Base-by-base conservation (phyloP, 2,888 invertebrate species). In the Oxyscelio sp. region DNA sequence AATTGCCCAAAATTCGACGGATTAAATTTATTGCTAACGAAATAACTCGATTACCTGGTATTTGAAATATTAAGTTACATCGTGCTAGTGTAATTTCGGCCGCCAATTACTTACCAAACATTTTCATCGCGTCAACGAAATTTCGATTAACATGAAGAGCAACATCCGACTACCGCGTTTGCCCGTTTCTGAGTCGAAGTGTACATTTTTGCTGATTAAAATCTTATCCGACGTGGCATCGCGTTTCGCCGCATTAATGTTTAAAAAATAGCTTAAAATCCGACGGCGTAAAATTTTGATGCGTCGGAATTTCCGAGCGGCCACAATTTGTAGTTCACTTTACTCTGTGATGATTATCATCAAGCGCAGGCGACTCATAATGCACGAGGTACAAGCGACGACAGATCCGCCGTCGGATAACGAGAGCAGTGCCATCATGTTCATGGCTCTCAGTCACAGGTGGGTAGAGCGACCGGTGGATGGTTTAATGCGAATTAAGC, bases 401-500 rank as follows among this genome's bases (percentile, higher is more conserved):
- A 80, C 79, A 77, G 80, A 79, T 77, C 79, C 63, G 56, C 70
- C 73, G 79, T 61, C 71, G 66, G 75, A 71, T 80, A 84, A 80
- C 80, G 80, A 77, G 75, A 70, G 70, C 63, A 27, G 70, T 66
- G 75, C 65, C 75, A 73, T 78, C 77, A 66, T 74, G 58, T 71
- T 79, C 71, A 40, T 70, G 58, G 65, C 75, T 77, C 81, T 79
- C 61, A 85, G 85, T 81, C 81, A 85, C 85, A 84, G 84, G 84
- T 84, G 71, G 84, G 71, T 80, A 80, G 65, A 70, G 61, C 74
- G 80, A 73, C 74, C 68, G 75, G 66, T 68, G 73, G 74, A 77
- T 63, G 85, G 73, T 81, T 80, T 81, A 85, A 85, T 78, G 81
- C 50, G 78, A 81, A 85, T 85, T 85, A 85, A 81, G 59, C 77